Percentiles rank a stretch among this genome's conserved stretches.
Evolutionary conservation across 2,888 invertebrate genomes (phyloP).

Genomic region (Chirona hameri): DNA sequence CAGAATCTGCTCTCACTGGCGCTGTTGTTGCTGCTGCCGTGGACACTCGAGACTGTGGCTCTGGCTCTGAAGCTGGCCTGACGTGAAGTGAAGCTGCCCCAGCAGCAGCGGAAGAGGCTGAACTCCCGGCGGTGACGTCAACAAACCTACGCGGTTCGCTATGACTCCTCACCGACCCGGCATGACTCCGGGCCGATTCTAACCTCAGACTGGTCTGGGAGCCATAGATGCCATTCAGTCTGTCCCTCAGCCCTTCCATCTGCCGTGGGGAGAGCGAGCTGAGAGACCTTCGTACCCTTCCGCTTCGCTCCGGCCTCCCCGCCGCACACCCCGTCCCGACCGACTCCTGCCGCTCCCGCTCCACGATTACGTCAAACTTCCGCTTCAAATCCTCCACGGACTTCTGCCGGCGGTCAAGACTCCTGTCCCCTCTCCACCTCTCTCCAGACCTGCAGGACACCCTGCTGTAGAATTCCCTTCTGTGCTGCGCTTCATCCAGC

Average conservation of each 20-base stretch:
- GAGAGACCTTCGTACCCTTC: conserved; percentile 40
- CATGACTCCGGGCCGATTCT: no score
- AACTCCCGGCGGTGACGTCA: background rate
- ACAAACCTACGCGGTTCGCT: background rate
- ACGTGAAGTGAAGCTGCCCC: background rate
- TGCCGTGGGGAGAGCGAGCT: conserved; percentile 81
- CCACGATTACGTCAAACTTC: conserved; percentile 30
- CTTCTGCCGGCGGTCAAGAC: conserved; percentile 74
- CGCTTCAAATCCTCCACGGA: conserved; percentile 77
- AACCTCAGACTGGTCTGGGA: conserved; percentile 41
- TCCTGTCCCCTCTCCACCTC: conserved; percentile 63
- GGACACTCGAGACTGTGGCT: background rate
- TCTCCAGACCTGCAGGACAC: conserved; percentile 60
- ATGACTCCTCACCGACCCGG: background rate
- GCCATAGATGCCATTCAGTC: conserved; percentile 76
- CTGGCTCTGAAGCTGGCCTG: background rate
- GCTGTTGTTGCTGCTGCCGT: background rate
- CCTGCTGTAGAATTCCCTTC: conserved; percentile 77
- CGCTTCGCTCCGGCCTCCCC: background rate
- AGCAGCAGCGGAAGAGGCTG: background rate
- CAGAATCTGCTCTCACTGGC: conserved; percentile 63
- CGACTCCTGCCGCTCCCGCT: background rate
- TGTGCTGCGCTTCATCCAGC: conserved; percentile 70
- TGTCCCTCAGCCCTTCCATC: conserved; percentile 71
- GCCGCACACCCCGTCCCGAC: no score